A percentile compares a stretch with the other conserved stretches of the same genome.
phyloP scores from a whole-genome alignment of 2,888 invertebrate species.

The Drosophila fulvimacula region DNA sequence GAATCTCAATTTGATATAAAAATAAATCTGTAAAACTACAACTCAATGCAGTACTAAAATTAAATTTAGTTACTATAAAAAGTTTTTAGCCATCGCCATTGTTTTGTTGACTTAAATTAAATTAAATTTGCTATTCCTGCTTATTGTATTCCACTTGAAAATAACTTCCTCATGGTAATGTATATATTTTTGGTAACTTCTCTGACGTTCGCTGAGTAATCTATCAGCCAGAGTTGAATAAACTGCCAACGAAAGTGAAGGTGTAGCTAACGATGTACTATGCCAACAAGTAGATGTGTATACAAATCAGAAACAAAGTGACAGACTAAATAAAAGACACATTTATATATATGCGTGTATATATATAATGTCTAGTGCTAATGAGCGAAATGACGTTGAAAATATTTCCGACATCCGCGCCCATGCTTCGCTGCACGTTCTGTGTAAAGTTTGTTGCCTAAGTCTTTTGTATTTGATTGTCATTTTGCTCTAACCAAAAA shows the following conservation, averaged over 20 bases:
- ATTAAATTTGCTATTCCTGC: neutral
- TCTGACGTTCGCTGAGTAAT: slow-evolving; percentile 55
- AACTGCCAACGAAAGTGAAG: slow-evolving; percentile 71
- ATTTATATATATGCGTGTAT: slow-evolving; percentile 13
- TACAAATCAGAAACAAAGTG: slow-evolving; percentile 27
- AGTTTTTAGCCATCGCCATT: neutral
- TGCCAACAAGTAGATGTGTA: slow-evolving; percentile 1
- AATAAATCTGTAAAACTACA: too few relatives aligned
- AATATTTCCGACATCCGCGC: slow-evolving; percentile 32
- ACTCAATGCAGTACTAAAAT: too few relatives aligned
- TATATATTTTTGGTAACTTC: slow-evolving; percentile 34
- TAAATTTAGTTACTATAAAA: neutral
- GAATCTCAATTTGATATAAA: too few relatives aligned
- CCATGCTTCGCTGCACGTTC: slow-evolving; percentile 71
- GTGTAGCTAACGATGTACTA: slow-evolving; percentile 32
- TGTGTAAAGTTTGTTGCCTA: slow-evolving; percentile 62
- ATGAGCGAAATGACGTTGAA: slow-evolving; percentile 50
- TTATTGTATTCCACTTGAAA: neutral
- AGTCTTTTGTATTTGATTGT: slow-evolving; percentile 61
- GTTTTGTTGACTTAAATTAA: neutral
- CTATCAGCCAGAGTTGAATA: slow-evolving; percentile 60
- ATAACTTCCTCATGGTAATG: slow-evolving; percentile 59
- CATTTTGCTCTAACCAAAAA: neutral
- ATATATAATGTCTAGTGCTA: slow-evolving; percentile 55
- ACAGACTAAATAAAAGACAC: slow-evolving; percentile 26